phyloP scores from a whole-genome alignment of 2,797 vertebrate genomes.

The Eurystomus glaucurus region DNA sequence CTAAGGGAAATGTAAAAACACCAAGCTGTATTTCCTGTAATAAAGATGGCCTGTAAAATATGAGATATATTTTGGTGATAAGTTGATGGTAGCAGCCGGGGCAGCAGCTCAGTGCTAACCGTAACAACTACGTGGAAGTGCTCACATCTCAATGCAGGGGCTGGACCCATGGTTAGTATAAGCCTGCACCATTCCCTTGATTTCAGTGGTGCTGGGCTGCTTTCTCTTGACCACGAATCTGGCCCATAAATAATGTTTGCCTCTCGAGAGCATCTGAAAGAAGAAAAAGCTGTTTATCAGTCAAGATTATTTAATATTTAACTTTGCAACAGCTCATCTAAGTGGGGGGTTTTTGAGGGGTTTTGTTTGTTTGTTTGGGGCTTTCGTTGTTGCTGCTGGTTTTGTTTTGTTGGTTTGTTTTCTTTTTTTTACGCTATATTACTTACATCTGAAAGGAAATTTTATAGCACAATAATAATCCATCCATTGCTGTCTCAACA shows the following conservation, averaged over 20 bases:
- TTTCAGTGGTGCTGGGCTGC: background rate
- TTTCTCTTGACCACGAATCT: background rate
- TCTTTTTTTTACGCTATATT: background rate
- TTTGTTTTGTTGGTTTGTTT: background rate
- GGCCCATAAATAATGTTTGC: background rate
- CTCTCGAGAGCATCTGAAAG: background rate
- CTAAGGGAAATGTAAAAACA: background rate
- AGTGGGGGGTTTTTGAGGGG: background rate
- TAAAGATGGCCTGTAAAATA: background rate
- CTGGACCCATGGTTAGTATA: background rate
- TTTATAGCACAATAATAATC: background rate
- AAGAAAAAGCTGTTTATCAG: background rate
- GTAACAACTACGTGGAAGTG: background rate
- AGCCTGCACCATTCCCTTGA: background rate
- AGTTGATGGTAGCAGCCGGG: background rate
- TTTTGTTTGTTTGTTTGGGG: background rate
- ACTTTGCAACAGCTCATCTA: background rate
- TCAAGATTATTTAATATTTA: background rate
- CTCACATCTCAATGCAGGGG: background rate
- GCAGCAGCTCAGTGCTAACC: background rate
- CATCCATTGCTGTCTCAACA: background rate
- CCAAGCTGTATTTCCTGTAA: background rate
- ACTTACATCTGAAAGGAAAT: background rate
- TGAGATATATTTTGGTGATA: background rate
- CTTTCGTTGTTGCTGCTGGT: background rate